Percentiles rank a stretch among this genome's conserved stretches.
phyloP scores from a whole-genome alignment of 2,113 vertebrate genomes.

The Clupea harengus region DNA sequence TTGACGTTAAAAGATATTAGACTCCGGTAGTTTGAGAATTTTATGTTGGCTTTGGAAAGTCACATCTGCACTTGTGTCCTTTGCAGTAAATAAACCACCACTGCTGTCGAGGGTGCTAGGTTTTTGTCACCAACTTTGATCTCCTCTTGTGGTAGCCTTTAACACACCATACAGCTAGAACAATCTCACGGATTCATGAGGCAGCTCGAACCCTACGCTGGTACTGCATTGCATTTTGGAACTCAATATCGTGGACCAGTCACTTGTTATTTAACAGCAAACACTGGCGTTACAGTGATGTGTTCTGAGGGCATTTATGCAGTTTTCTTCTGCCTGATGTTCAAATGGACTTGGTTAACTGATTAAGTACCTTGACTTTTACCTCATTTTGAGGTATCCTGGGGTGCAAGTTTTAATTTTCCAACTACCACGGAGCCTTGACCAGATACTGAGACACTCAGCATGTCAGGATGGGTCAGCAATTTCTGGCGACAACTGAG shows the following conservation, averaged over 20 bases:
- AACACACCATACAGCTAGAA: background rate
- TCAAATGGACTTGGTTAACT: background rate
- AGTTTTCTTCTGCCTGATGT: background rate
- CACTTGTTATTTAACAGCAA: background rate
- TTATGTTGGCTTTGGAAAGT: background rate
- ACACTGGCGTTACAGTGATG: background rate
- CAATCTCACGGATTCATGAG: background rate
- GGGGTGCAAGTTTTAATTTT: background rate
- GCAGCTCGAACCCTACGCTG: background rate
- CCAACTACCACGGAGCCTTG: background rate
- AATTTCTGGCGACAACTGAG: background rate
- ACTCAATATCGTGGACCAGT: background rate
- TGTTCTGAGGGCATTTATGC: background rate
- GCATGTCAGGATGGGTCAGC: background rate
- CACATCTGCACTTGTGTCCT: background rate
- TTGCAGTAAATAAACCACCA: background rate
- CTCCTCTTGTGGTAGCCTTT: background rate
- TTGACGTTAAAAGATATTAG: background rate
- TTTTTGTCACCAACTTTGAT: background rate
- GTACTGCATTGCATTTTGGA: background rate
- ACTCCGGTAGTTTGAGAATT: background rate
- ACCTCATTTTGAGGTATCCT: background rate
- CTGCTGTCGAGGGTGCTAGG: background rate
- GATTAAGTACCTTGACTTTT: slow-evolving; percentile 7
- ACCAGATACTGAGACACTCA: background rate